Percentiles rank a stretch among this genome's conserved stretches.
Evolutionary conservation across 2,113 vertebrate species (phyloP).

Genomic region (Pelusios castaneus): DNA sequence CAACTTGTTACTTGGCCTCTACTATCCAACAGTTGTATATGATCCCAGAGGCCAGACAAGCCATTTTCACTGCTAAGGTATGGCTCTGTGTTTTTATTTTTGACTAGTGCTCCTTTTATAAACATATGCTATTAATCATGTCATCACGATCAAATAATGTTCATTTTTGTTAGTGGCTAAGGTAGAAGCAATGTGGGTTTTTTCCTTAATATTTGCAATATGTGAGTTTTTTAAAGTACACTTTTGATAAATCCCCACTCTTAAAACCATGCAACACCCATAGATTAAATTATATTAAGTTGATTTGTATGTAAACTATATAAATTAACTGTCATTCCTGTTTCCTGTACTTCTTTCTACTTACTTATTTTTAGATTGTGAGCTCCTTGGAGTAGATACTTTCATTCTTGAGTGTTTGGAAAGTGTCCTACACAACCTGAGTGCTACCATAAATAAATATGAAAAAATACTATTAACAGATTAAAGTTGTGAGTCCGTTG

Average conservation of each 20-base stretch:
- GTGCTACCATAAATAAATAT: not conserved
- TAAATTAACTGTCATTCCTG: not conserved
- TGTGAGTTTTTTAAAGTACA: not conserved
- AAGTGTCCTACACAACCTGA: fast-evolving
- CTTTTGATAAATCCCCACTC: not conserved
- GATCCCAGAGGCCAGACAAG: constrained; percentile 97
- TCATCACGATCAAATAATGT: not conserved
- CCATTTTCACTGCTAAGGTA: constrained; percentile 98
- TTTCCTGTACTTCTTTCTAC: not conserved
- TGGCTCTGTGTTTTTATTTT: not conserved
- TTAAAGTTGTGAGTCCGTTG: not conserved
- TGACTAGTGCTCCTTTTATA: not conserved
- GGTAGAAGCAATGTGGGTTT: not conserved
- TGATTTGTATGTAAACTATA: not conserved
- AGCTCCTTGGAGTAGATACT: not conserved
- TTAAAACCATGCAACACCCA: not conserved
- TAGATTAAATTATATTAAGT: not conserved
- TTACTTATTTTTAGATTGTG: not conserved
- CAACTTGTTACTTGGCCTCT: constrained; percentile 97
- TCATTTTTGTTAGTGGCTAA: not conserved
- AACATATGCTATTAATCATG: not conserved
- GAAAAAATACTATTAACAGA: not conserved
- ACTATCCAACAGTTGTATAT: constrained; percentile 99
- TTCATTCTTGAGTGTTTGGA: not conserved
- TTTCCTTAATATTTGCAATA: not conserved